phyloP scores from a whole-genome alignment of 2,888 invertebrate genomes.

The Acanthoscelides obtectus region DNA sequence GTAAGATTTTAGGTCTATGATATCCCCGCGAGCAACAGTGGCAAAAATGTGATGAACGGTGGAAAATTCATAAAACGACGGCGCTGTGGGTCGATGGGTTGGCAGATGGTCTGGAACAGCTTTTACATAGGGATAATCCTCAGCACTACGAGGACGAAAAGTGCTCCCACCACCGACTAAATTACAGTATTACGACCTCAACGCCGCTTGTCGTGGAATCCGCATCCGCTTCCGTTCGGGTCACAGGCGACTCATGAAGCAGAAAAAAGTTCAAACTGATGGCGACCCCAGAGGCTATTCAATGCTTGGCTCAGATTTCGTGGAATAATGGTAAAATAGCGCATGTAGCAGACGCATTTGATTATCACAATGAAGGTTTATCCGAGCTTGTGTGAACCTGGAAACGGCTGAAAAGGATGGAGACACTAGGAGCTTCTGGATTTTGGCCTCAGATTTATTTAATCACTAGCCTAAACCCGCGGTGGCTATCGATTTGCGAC shows the following conservation, averaged over 20 bases:
- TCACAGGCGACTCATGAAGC: not conserved
- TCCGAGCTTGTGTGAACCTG: too few species aligned
- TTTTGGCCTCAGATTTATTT: too few species aligned
- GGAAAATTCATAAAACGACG: not conserved
- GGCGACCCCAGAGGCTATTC: not conserved
- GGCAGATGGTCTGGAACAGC: not conserved
- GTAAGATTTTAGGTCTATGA: not conserved
- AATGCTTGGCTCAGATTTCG: not conserved
- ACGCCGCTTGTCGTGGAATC: not conserved
- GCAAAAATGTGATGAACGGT: not conserved
- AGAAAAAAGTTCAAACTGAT: not conserved
- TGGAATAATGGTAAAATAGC: too few species aligned
- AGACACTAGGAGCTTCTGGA: too few species aligned
- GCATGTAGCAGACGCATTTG: too few species aligned
- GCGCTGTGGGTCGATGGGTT: not conserved
- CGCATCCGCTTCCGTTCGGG: not conserved
- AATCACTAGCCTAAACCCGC: too few species aligned
- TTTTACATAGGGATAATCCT: not conserved
- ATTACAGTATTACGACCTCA: not conserved
- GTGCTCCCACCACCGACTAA: constrained; percentile 4
- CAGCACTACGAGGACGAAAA: constrained; percentile 4
- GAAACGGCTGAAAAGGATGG: too few species aligned
- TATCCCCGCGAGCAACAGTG: not conserved
- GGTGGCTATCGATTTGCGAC: too few species aligned
- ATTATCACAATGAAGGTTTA: too few species aligned